Percentiles rank a stretch among this genome's conserved stretches.
phyloP scores from a whole-genome alignment of 2,113 vertebrate species.

The Podarcis muralis region DNA sequence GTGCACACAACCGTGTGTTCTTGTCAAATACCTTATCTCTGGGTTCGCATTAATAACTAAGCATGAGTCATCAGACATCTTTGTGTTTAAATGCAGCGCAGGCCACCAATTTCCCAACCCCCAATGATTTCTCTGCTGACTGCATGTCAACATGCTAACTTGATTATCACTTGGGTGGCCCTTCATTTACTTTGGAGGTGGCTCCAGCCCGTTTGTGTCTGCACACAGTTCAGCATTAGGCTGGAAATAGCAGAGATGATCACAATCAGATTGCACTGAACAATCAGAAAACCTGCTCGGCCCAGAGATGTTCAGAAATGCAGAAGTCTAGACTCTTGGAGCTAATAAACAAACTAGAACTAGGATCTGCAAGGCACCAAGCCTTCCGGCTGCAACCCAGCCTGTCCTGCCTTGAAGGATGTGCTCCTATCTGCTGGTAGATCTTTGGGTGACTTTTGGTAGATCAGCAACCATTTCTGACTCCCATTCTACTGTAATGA shows the following conservation, averaged over 20 bases:
- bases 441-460: too few species aligned
- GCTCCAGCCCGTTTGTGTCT: neutral
- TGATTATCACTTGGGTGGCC: neutral
- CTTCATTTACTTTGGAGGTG: constrained; percentile 14
- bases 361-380: neutral
- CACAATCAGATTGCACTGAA: constrained; percentile 9
- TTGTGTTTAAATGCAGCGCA: constrained; percentile 30
- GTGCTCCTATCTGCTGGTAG: neutral
- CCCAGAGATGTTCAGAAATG: constrained; percentile 26
- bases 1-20: constrained; percentile 54
- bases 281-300: neutral
- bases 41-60: constrained; percentile 57
- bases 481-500: too few species aligned
- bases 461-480: too few species aligned
- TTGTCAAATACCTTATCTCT: constrained; percentile 70
- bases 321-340: constrained; percentile 11
- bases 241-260: constrained; percentile 33
- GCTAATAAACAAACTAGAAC: constrained; percentile 2
- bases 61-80: constrained; percentile 50
- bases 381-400: neutral
- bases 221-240: neutral
- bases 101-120: neutral
- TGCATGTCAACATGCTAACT: neutral
- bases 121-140: constrained; percentile 4
- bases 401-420: neutral